Evolutionary conservation across 2,888 invertebrate genomes (phyloP), one percentile per base, ranked within the genome.

Genomic region (Plebejus melissa): DNA sequence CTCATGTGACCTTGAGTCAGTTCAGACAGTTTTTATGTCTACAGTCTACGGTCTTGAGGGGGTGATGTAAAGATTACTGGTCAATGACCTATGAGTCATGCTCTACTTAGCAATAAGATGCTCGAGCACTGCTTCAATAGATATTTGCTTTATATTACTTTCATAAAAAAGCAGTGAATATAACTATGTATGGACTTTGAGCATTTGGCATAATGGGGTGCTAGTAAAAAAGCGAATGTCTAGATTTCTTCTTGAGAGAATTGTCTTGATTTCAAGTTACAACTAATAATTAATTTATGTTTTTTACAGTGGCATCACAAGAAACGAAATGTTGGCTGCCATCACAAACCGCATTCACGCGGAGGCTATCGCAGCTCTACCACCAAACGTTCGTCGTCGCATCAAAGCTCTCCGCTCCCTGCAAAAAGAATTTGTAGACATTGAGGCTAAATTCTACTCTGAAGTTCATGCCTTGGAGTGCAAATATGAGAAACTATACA

Each of bases 381-480:
- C 97, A 57, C 95, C 95, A 74, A 93, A 95, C 74, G 97, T 98
- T 58, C 97, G 97, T 87, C 94, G 97, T 82, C 94, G 98, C 86
- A 94, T 98, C 80, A 96, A 97, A 84, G 97, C 97, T 0, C 91
- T 99, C 76, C 98, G 98, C 86, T 96, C 97, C 80, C 89, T 98
- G 1, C 98, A 99, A 88, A 94, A 97, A 82, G 96, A 97, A 82
- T 96, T 96, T 74, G 97, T 97, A 6, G 95, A 97, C 83, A 94
- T 98, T 76, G 99, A 99, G 89, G 96, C 98, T 0, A 96, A 98
- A 85, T 98, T 99, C 91, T 99, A 98, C 90, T 96, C 96, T 83
- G 98, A 98, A 84, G 97, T 99, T 65, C 99, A 99, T 86, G 96
- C 96, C 36, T 94, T 99, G 75, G 99, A 99, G 92, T 97, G 97